Base-by-base conservation (phyloP, 2,797 vertebrate genomes). In the Enteromius trimaculatus region DNA sequence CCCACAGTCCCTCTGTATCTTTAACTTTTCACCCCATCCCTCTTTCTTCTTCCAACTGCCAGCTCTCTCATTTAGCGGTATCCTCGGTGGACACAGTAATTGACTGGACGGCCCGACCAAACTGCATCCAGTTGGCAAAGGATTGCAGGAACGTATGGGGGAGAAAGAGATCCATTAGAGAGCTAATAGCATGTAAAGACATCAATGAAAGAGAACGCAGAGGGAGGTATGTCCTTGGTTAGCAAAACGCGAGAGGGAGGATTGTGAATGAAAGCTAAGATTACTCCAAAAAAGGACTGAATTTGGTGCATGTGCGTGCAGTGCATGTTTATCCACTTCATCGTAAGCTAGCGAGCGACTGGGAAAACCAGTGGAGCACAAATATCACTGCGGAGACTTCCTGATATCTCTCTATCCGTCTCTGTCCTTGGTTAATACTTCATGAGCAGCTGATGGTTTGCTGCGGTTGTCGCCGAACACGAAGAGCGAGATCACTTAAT, bases 51-150 rank as follows among this genome's bases (percentile, higher is more conserved):
- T 81, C 26, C 53, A 42, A 23, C 68, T 13, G 23, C 23, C 74
- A 1, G 37, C 26, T 3, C 51, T 55, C 66, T 60, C 44, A 34
- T 49, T 72, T 34, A 71, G 39, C 31, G 4, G 9, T 47, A 71
- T 81, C 16, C 53, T 72, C 79, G 49, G 7, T 49, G 68, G 69
- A 62, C 26, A 47, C 21, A 37, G n/a, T 64, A 70, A 80, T 80
- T 70, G 51, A 70, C 23, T 44, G 11, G 49, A 80, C 37, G 29
- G 16, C 34, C 6, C 71, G 17, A 49, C 53, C 55, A 62, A 72
- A 81, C 53, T 72, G 19, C 21, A 0, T 58, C 53, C 39, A 81
- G 55, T 65, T 81, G 70, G 69, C 58, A 72, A 81, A 58, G 70
- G 29, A 65, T 51, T 37, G 58, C 10, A 74, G 7, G 47, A 62